These are phyloP conservation scores for Aythya baeri DNA, from an alignment of 2,113 vertebrate species.

Conservation along the genomic window DNA sequence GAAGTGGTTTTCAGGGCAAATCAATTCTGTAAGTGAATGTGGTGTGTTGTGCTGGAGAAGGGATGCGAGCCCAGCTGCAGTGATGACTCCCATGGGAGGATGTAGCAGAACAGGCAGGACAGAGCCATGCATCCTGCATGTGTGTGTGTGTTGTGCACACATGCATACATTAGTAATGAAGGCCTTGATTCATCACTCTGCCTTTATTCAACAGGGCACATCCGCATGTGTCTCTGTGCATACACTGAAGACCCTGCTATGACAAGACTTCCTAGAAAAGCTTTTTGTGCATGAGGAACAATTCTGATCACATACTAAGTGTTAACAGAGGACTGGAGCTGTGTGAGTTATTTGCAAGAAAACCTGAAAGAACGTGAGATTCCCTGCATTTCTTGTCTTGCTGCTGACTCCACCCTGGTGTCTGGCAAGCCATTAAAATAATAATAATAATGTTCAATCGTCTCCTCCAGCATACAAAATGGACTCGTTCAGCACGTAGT, in stretches of 20 bases:
- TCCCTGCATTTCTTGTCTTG: neutral
- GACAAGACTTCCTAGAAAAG: neutral
- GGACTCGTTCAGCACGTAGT: neutral
- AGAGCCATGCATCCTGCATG: neutral
- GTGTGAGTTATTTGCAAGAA: neutral
- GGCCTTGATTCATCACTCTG: neutral
- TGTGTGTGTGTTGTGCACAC: neutral
- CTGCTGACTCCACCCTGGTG: neutral
- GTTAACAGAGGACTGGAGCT: accelerated
- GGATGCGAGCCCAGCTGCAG: neutral
- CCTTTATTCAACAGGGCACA: neutral
- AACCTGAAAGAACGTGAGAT: neutral
- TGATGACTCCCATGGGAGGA: neutral
- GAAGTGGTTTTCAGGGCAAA: constrained; percentile 60
- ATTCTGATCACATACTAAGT: neutral
- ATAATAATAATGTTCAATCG: neutral
- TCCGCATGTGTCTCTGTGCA: neutral
- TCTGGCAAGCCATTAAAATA: neutral
- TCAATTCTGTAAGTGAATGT: constrained; percentile 32
- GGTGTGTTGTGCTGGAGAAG: neutral
- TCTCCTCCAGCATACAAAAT: neutral
- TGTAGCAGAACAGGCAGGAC: neutral
- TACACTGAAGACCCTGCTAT: neutral
- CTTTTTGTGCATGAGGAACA: neutral
- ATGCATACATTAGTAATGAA: neutral